A percentile compares a stretch with the other conserved stretches of the same genome.
Conservation (phyloP, 2,113 vertebrate species). For the Aegithalos caudatus region DNA sequence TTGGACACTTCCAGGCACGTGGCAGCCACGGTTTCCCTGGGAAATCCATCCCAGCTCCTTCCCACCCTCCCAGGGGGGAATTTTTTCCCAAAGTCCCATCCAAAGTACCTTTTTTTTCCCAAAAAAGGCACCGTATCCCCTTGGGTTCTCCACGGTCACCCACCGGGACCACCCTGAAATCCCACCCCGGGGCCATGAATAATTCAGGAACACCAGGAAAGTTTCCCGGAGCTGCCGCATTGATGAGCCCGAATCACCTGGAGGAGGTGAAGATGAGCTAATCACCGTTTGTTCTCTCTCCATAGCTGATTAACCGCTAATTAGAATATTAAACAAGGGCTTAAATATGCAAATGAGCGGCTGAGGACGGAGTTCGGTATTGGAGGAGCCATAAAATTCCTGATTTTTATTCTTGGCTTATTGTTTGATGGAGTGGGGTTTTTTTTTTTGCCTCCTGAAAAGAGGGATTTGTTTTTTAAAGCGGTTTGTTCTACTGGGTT, state of each 20-base stretch:
- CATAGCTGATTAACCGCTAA: constrained; percentile 49
- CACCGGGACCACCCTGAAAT: background rate
- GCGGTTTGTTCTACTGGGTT: background rate
- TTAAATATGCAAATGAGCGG: background rate
- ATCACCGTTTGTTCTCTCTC: constrained; percentile 50
- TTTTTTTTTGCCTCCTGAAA: background rate
- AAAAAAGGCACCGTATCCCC: background rate
- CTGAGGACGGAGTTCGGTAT: background rate
- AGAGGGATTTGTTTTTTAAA: background rate
- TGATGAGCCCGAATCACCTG: constrained; percentile 32
- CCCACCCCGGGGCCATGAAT: background rate
- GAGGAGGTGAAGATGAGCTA: constrained; percentile 25
- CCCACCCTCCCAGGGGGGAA: background rate
- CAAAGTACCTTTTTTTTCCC: background rate
- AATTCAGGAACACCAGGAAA: background rate
- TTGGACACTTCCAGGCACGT: background rate
- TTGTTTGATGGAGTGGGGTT: background rate
- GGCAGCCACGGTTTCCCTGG: background rate
- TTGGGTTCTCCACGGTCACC: fast-evolving
- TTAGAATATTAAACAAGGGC: constrained; percentile 55
- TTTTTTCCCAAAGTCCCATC: background rate
- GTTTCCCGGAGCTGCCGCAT: background rate
- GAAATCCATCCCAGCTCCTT: background rate
- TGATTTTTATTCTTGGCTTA: background rate
- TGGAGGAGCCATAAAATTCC: background rate